Percentiles rank a stretch among this genome's conserved stretches.
Conservation (phyloP, 53 echinoderm and acorn worm genomes). For the Echinarachnius parma region DNA sequence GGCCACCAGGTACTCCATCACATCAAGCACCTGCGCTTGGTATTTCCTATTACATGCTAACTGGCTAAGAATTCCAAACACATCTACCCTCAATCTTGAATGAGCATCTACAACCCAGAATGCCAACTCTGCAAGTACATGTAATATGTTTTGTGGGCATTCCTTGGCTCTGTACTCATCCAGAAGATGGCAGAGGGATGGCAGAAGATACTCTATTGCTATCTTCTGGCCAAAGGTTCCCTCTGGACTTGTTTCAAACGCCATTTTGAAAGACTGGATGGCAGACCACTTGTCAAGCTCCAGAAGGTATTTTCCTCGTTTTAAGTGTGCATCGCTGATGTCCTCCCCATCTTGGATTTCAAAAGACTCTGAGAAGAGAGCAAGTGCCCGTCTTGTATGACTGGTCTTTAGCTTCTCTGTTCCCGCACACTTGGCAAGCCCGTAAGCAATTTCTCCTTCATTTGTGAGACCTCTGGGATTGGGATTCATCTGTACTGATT, state of each 20-base stretch:
- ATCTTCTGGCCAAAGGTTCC: neutral
- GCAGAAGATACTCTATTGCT: constrained; percentile 6
- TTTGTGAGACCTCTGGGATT: neutral
- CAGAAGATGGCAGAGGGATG: neutral
- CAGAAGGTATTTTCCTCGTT: constrained; percentile 4
- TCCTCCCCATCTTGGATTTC: constrained; percentile 17
- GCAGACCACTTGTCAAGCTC: constrained; percentile 19
- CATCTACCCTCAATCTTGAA: too few species aligned
- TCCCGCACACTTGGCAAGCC: neutral
- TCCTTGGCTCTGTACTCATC: constrained; percentile 16
- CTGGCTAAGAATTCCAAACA: too few species aligned
- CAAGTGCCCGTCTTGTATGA: neutral
- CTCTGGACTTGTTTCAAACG: neutral
- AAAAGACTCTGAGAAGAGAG: constrained; percentile 1
- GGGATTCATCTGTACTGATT: neutral
- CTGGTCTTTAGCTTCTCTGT: neutral
- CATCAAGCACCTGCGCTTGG: constrained; percentile 7
- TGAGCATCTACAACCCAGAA: constrained; percentile 16
- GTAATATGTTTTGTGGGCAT: neutral
- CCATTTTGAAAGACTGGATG: constrained; percentile 37
- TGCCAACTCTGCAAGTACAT: constrained; percentile 32
- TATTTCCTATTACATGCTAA: too few species aligned
- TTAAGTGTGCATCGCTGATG: constrained; percentile 4
- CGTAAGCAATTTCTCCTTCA: neutral
- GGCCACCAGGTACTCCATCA: constrained; percentile 34